Percentiles rank a stretch among this genome's conserved stretches.
These are phyloP conservation scores for Lasioglossum calceatum DNA, from an alignment of 2,888 invertebrate genomes.

Conservation along the genomic window DNA sequence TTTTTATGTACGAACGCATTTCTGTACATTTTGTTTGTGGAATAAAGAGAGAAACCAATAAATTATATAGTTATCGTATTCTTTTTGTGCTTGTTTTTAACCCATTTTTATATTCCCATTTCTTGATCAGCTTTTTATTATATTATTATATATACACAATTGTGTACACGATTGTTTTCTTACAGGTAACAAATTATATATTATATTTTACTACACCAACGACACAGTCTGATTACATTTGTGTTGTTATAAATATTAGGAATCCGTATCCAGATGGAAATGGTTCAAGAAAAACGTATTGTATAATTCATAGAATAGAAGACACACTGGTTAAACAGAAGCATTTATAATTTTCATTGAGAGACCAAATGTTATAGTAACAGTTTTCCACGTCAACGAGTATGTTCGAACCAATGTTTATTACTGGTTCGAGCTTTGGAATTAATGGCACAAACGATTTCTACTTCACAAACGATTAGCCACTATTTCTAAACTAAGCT, in stretches of 20 bases:
- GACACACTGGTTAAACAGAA: conserved; percentile 46
- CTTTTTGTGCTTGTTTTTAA: conserved; percentile 81
- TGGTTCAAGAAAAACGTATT: conserved; percentile 37
- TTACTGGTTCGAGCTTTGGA: conserved; percentile 41
- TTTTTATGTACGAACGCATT: conserved; percentile 77
- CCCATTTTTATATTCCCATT: conserved; percentile 73
- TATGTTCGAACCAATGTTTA: conserved; percentile 29
- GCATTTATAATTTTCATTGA: conserved; percentile 23
- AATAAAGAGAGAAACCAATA: conserved; percentile 76
- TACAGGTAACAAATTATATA: conserved; percentile 53
- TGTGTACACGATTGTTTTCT: conserved; percentile 56
- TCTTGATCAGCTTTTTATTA: conserved; percentile 75
- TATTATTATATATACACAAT: conserved; percentile 70
- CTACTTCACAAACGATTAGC: not conserved
- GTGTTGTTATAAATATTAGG: conserved; percentile 61
- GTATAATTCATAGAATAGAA: conserved; percentile 49
- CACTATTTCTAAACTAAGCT: conserved; percentile 1
- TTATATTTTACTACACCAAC: conserved; percentile 63
- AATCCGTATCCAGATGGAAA: conserved; percentile 44
- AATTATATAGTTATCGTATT: conserved; percentile 72
- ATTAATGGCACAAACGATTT: conserved; percentile 45
- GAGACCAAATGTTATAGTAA: conserved; percentile 2
- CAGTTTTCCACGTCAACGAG: conserved; percentile 5
- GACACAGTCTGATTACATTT: conserved; percentile 56
- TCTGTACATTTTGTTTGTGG: conserved; percentile 79